A percentile compares a stretch with the other conserved stretches of the same genome.
Conservation (phyloP, 2,888 invertebrate genomes). For the Lasioglossum morio region DNA sequence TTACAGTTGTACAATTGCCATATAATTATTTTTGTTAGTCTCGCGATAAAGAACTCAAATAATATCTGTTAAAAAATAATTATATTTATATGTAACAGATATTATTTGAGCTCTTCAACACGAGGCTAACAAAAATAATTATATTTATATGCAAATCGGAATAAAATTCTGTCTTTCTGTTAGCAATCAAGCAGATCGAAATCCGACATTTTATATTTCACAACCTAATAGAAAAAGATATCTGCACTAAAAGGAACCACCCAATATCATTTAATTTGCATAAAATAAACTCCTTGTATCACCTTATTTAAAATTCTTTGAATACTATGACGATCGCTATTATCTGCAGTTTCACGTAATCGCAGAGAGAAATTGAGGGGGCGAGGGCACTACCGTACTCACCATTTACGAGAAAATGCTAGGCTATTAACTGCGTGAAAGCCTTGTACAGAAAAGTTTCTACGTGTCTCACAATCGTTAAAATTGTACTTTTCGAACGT, state of each 20-base stretch:
- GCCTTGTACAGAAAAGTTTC: not conserved
- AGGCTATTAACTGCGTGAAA: not conserved
- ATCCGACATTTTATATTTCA: too few relatives aligned
- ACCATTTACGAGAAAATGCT: constrained; percentile 1
- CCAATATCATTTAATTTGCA: too few relatives aligned
- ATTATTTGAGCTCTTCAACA: too few relatives aligned
- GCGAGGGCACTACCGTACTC: not conserved
- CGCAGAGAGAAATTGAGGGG: not conserved
- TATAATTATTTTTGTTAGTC: not conserved
- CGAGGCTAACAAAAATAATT: too few relatives aligned
- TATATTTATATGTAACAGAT: too few relatives aligned
- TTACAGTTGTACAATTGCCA: not conserved
- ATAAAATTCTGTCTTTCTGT: too few relatives aligned
- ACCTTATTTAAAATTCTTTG: not conserved
- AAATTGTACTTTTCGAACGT: not conserved
- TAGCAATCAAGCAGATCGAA: too few relatives aligned
- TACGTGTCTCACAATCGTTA: not conserved
- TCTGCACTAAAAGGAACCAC: too few relatives aligned
- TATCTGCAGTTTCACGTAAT: not conserved
- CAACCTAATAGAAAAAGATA: too few relatives aligned
- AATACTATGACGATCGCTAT: not conserved
- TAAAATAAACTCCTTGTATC: not conserved
- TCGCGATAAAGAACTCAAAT: too few relatives aligned
- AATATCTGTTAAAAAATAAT: too few relatives aligned
- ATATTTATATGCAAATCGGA: too few relatives aligned